These are phyloP conservation scores for Hormiphora californensis DNA, from an alignment of 37 sponge, comb jelly and placozoan genomes.

Conservation along the genomic window DNA sequence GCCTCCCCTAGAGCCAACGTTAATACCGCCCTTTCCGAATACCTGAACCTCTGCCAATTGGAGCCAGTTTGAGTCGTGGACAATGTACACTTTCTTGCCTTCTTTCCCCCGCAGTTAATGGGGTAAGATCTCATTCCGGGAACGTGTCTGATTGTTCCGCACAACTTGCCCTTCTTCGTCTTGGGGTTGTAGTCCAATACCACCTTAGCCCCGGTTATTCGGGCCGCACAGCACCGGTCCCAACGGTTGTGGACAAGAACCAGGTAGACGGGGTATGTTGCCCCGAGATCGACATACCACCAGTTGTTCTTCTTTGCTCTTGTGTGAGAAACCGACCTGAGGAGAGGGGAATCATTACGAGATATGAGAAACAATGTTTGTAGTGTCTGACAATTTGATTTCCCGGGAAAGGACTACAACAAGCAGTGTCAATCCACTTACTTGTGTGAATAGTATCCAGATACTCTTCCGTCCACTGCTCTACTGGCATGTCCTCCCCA, in stretches of 20 bases:
- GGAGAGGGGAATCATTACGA: too few species aligned
- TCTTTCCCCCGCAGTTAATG: not conserved
- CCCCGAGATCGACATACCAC: slow-evolving; percentile 3
- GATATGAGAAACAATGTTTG: too few species aligned
- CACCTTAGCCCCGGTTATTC: not conserved
- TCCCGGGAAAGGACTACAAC: too few species aligned
- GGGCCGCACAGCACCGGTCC: slow-evolving; percentile 20
- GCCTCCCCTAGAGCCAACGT: not conserved
- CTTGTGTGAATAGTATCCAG: too few species aligned
- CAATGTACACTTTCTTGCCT: not conserved
- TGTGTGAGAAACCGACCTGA: not conserved
- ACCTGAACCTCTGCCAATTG: not conserved
- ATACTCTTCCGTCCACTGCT: not conserved
- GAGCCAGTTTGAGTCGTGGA: not conserved
- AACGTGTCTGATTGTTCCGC: not conserved
- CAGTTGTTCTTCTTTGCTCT: not conserved
- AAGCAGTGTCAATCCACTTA: too few species aligned
- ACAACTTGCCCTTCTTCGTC: not conserved
- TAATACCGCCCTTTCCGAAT: not conserved
- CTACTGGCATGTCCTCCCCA: not conserved
- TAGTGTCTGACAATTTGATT: too few species aligned
- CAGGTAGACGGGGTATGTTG: not conserved
- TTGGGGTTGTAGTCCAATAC: slow-evolving; percentile 22
- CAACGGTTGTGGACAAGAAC: not conserved
- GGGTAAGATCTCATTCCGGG: not conserved